Conservation (phyloP, 2,888 invertebrate species). For the Lycocerus yunnanus region DNA sequence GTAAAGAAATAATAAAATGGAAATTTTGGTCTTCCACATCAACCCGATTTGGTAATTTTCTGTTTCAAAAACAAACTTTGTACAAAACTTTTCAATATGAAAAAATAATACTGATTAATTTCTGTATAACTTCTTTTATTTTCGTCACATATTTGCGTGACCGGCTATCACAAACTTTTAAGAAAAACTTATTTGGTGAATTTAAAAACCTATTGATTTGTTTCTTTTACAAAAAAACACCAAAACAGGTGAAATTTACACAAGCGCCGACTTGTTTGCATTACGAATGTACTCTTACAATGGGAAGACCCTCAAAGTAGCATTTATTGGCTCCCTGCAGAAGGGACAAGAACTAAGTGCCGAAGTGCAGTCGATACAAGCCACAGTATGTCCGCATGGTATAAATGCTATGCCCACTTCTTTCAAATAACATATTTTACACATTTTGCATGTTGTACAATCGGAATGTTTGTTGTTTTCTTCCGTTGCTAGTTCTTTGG, state of each 20-base stretch:
- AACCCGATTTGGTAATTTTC: neutral
- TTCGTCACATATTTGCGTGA: too few species aligned
- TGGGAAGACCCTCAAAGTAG: constrained; percentile 68
- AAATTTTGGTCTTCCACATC: neutral
- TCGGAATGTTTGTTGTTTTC: constrained; percentile 12
- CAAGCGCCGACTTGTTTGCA: neutral
- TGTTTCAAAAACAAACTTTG: neutral
- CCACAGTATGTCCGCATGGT: constrained; percentile 93
- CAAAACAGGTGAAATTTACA: neutral
- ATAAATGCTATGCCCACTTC: constrained; percentile 90
- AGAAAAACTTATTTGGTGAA: too few species aligned
- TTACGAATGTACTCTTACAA: constrained; percentile 43
- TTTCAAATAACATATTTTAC: constrained; percentile 90
- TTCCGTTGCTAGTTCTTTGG: constrained; percentile 26
- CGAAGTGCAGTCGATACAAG: constrained; percentile 90
- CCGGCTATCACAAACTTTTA: neutral
- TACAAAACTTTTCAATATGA: neutral
- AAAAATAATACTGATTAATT: neutral
- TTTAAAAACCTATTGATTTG: neutral
- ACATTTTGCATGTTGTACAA: constrained; percentile 56
- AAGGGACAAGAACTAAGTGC: constrained; percentile 85
- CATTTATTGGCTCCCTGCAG: constrained; percentile 77
- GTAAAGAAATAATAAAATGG: too few species aligned
- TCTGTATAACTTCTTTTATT: neutral
- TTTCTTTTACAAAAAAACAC: neutral